phyloP scores from a whole-genome alignment of 2,113 vertebrate genomes.

The Ranitomeya variabilis region DNA sequence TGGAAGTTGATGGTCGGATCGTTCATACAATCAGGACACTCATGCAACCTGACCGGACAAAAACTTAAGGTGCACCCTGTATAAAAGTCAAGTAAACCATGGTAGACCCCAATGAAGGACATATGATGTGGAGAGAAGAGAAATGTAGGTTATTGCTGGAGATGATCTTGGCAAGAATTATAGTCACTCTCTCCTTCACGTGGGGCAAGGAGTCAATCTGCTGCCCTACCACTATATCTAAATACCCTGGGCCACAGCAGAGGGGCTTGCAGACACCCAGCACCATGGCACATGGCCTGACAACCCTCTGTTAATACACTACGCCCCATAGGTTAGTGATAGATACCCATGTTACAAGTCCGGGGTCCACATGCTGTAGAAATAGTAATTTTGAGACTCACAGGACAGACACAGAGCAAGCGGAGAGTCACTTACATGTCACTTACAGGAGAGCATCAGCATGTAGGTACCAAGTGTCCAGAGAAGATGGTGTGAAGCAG shows the following conservation, averaged over 20 bases:
- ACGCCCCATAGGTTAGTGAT: background rate
- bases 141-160: background rate
- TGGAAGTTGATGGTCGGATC: too few species aligned
- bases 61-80: too few species aligned
- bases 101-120: background rate
- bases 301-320: background rate
- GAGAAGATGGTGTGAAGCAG: slow-evolving; percentile 31
- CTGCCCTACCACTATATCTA: background rate
- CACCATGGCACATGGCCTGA: background rate
- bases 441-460: slow-evolving; percentile 37
- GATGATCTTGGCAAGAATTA: background rate
- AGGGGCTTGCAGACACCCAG: background rate
- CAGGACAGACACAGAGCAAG: background rate
- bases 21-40: too few species aligned
- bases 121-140: background rate
- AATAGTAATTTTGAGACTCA: too few species aligned
- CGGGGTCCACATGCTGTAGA: background rate
- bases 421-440: slow-evolving; percentile 49
- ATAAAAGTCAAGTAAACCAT: background rate
- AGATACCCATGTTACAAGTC: background rate
- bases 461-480: slow-evolving; percentile 37
- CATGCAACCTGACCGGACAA: too few species aligned
- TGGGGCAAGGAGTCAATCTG: background rate
- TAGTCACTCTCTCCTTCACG: background rate
- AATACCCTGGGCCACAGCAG: background rate